These are phyloP conservation scores for Lepidurus apus DNA, from an alignment of 1,140 invertebrate genomes.

Conservation along the genomic window DNA sequence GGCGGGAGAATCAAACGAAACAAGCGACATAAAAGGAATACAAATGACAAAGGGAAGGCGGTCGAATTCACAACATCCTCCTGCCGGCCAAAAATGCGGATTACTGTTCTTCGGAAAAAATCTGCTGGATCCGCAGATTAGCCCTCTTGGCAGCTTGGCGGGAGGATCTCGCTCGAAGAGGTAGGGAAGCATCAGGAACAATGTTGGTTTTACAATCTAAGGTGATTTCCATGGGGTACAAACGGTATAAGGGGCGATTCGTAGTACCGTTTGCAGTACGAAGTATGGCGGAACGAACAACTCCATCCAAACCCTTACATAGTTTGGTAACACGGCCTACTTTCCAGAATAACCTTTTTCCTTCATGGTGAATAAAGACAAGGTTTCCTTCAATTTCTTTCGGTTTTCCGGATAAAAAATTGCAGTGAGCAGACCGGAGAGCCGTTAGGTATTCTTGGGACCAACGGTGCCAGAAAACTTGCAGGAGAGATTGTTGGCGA, in stretches of 20 bases:
- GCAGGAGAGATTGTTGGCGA: slow-evolving; percentile 1
- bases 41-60: too few species aligned
- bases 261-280: slow-evolving; percentile 19
- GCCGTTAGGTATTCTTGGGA: slow-evolving; percentile 33
- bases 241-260: slow-evolving; percentile 23
- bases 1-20: too few species aligned
- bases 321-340: background rate
- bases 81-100: background rate
- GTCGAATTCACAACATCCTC: background rate
- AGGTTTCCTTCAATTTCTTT: slow-evolving; percentile 27
- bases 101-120: background rate
- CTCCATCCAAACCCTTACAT: background rate
- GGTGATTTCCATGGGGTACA: slow-evolving; percentile 30
- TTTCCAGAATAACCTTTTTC: slow-evolving; percentile 28
- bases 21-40: too few species aligned
- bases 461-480: slow-evolving; percentile 34
- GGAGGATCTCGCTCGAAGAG: background rate
- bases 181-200: background rate
- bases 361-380: slow-evolving; percentile 28
- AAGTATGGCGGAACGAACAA: slow-evolving; percentile 20
- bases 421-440: slow-evolving; percentile 24
- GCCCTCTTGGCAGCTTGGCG: background rate
- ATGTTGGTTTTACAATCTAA: background rate
- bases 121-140: background rate
- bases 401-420: background rate